Conservation (phyloP, 2,113 vertebrate genomes). For the Fregetta grallaria region DNA sequence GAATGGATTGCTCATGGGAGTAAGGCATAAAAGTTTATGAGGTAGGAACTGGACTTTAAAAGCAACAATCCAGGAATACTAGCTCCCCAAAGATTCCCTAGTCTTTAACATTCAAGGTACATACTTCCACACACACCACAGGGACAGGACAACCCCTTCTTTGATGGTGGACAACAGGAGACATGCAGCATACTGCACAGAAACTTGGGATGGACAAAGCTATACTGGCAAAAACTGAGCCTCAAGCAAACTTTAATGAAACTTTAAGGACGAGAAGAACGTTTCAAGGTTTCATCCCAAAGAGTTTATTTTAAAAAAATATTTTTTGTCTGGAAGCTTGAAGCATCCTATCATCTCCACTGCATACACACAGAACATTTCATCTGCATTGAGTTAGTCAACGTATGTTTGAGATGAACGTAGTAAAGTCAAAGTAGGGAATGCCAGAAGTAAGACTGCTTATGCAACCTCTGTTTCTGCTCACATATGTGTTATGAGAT, state of each 20-base stretch:
- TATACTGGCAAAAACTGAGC: background rate
- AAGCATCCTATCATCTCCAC: background rate
- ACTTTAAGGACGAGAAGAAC: background rate
- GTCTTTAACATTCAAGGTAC: background rate
- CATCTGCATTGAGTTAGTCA: background rate
- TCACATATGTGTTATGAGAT: background rate
- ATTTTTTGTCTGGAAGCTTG: background rate
- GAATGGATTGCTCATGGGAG: background rate
- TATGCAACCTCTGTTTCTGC: background rate
- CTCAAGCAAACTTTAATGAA: background rate
- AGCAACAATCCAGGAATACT: background rate
- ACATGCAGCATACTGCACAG: accelerated
- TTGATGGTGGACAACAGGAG: background rate
- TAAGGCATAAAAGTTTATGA: background rate
- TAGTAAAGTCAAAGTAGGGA: background rate
- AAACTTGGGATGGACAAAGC: background rate
- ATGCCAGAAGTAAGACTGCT: background rate
- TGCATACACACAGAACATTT: background rate
- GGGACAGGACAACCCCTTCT: background rate
- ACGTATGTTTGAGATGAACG: background rate
- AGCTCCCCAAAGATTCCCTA: background rate
- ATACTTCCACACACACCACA: accelerated
- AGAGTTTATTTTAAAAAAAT: background rate
- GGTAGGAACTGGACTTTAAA: background rate
- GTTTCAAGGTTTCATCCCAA: background rate